Percentiles rank a stretch among this genome's conserved stretches.
These are phyloP conservation scores for Deroplatys truncata DNA, from an alignment of 2,888 invertebrate genomes.

Conservation along the genomic window DNA sequence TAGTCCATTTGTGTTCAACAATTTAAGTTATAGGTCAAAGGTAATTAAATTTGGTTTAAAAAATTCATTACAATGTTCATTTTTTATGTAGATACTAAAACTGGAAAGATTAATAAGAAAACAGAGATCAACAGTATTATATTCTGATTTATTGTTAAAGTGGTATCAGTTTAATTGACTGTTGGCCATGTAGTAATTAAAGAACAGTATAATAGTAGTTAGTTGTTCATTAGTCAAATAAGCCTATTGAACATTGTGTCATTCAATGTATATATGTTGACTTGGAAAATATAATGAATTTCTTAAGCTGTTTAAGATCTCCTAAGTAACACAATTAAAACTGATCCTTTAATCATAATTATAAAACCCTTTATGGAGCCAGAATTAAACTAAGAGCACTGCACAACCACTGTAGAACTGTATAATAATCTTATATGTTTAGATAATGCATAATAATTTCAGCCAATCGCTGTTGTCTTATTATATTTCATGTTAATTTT, in stretches of 20 bases:
- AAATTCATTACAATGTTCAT: too few relatives aligned
- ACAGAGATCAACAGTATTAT: too few relatives aligned
- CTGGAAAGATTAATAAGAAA: too few relatives aligned
- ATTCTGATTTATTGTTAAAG: too few relatives aligned
- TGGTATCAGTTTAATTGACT: too few relatives aligned
- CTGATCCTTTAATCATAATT: neutral
- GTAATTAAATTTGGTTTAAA: too few relatives aligned
- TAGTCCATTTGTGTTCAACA: too few relatives aligned
- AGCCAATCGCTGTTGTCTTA: neutral
- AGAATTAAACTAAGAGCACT: neutral
- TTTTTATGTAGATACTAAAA: too few relatives aligned
- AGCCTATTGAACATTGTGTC: neutral
- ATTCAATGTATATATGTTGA: neutral
- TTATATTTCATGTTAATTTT: neutral
- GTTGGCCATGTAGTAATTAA: too few relatives aligned
- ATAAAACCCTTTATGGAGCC: neutral
- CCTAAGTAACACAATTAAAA: neutral
- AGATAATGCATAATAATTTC: neutral
- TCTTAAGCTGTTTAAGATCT: neutral
- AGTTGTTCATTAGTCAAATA: neutral
- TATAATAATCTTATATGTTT: neutral
- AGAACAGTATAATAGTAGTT: too few relatives aligned
- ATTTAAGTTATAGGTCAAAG: too few relatives aligned
- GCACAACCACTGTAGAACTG: neutral
- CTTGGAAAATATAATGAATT: neutral